Conservation (phyloP, 1,140 invertebrate genomes). For the Paracyclopina nana region DNA sequence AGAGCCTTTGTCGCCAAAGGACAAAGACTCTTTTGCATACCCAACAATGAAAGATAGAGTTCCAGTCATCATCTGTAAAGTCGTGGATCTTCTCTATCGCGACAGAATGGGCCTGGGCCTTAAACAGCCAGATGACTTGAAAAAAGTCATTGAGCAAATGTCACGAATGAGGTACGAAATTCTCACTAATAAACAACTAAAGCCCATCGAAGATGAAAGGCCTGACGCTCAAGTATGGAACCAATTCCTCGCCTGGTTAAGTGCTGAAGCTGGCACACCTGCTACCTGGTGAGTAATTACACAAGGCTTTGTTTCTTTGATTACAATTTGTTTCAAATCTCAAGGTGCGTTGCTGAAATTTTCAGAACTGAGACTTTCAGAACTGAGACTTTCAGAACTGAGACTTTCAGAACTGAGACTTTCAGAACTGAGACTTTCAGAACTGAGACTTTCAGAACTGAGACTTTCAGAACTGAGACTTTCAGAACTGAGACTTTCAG, state of each 20-base stretch:
- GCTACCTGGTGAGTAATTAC: no score
- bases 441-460: no score
- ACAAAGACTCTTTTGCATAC: conserved; percentile 9
- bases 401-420: no score
- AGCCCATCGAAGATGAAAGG: background rate
- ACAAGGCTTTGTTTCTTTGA: no score
- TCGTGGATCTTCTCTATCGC: conserved; percentile 1
- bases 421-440: no score
- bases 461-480: no score
- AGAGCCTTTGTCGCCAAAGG: background rate
- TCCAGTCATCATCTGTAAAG: conserved; percentile 11
- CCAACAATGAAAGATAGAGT: conserved; percentile 12
- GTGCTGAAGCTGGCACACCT: no score
- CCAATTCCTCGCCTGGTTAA: background rate
- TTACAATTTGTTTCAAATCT: no score
- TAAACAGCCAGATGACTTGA: background rate
- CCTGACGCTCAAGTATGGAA: conserved; percentile 7
- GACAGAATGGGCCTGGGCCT: background rate
- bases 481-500: no score
- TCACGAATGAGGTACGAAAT: conserved; percentile 6
- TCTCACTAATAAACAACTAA: conserved; percentile 5
- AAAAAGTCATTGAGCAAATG: conserved; percentile 8
- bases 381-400: no score
- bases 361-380: no score
- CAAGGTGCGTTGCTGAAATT: no score